A percentile compares a stretch with the other conserved stretches of the same genome.
phyloP scores from a whole-genome alignment of 2,113 vertebrate genomes.

The Dicaeum eximium region DNA sequence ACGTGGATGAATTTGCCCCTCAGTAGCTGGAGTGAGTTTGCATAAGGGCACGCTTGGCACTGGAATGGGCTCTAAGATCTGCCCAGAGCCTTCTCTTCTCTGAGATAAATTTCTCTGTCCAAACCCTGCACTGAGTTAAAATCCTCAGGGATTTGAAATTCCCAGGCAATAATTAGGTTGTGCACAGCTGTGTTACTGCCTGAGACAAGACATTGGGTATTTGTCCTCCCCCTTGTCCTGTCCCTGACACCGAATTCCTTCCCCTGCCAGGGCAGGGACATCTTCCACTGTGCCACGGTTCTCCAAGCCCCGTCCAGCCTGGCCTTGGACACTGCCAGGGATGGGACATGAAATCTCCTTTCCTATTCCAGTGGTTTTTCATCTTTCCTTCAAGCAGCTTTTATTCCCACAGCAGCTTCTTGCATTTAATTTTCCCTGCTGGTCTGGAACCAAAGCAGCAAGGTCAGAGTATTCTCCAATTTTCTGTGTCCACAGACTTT shows the following conservation, averaged over 20 bases:
- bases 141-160: too few relatives aligned
- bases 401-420: background rate
- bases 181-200: background rate
- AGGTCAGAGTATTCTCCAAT: background rate
- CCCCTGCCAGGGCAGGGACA: background rate
- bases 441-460: accelerated
- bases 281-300: background rate
- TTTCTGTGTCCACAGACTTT: background rate
- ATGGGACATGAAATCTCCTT: background rate
- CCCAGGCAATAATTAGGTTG: background rate
- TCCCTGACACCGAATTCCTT: too few relatives aligned
- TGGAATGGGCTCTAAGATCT: background rate
- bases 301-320: background rate
- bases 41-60: background rate
- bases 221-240: too few relatives aligned
- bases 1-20: background rate
- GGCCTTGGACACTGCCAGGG: background rate
- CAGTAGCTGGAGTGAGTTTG: background rate
- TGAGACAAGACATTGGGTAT: accelerated
- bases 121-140: background rate
- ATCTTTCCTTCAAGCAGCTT: background rate
- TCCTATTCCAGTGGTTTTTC: background rate
- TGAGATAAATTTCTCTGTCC: too few relatives aligned
- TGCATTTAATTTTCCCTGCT: background rate
- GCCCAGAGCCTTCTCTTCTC: background rate